Conservation (phyloP, 2,797 vertebrate genomes). For the Lophius americanus region DNA sequence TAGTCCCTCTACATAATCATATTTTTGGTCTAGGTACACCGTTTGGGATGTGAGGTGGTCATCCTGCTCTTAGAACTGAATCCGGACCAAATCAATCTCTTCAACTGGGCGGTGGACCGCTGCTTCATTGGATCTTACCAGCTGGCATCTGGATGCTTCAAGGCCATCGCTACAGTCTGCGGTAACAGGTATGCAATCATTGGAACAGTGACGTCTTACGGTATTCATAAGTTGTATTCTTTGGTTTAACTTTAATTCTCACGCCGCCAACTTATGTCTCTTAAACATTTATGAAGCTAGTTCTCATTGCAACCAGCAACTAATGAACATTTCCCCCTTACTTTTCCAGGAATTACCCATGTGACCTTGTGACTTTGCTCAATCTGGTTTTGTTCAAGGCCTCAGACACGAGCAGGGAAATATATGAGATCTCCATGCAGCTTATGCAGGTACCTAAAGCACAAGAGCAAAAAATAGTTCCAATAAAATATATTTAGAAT, state of each 20-base stretch:
- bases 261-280: background rate
- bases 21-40: constrained; percentile 87
- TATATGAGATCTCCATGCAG: constrained; percentile 99
- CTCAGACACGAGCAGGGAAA: constrained; percentile 97
- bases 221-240: background rate
- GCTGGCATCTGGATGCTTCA: constrained; percentile 97
- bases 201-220: background rate
- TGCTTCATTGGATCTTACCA: constrained; percentile 99
- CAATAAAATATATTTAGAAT: background rate
- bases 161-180: constrained; percentile 97
- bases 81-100: constrained; percentile 97
- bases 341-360: constrained; percentile 92
- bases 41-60: constrained; percentile 96
- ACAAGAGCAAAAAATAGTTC: background rate
- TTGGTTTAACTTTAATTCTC: background rate
- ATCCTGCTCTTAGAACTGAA: constrained; percentile 95
- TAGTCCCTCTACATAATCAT: constrained; percentile 2
- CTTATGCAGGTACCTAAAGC: constrained; percentile 91
- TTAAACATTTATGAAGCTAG: background rate
- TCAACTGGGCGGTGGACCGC: constrained; percentile 98
- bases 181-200: constrained; percentile 89
- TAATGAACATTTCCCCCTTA: constrained; percentile 2
- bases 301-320: background rate
- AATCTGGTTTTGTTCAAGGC: constrained; percentile 98
- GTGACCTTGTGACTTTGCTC: constrained; percentile 95